These are phyloP conservation scores for Epinephelus lanceolatus DNA, from an alignment of 2,113 vertebrate genomes.

Conservation along the genomic window DNA sequence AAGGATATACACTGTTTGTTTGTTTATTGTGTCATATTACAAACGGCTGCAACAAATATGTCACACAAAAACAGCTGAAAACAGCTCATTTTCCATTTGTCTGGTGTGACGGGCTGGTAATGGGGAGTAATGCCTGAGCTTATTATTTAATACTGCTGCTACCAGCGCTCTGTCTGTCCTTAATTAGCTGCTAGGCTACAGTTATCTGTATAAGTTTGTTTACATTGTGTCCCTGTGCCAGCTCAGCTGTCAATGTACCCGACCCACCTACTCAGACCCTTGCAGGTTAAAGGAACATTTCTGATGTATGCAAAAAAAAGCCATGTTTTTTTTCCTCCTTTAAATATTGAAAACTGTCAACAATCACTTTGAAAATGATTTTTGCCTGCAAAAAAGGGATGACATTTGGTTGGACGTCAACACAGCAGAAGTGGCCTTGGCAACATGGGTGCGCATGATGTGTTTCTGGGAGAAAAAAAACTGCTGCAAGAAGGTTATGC, in stretches of 20 bases:
- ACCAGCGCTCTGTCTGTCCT: not conserved
- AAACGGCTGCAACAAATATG: not conserved
- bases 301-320: not conserved
- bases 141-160: not conserved
- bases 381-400: not conserved
- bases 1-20: not conserved
- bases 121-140: not conserved
- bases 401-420: not conserved
- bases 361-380: not conserved
- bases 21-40: not conserved
- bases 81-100: not conserved
- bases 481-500: constrained; percentile 26
- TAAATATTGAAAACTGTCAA: not conserved
- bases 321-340: not conserved
- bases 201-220: not conserved
- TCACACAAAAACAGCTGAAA: not conserved
- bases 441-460: not conserved
- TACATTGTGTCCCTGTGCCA: not conserved
- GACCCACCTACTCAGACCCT: not conserved
- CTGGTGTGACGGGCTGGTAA: not conserved
- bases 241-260: constrained; percentile 6
- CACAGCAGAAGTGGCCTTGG: constrained; percentile 19
- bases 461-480: not conserved
- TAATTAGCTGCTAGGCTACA: not conserved
- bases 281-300: not conserved